Percentiles rank a stretch among this genome's conserved stretches.
Evolutionary conservation across 2,113 vertebrate species (phyloP).

Genomic region (Xiphias gladius): DNA sequence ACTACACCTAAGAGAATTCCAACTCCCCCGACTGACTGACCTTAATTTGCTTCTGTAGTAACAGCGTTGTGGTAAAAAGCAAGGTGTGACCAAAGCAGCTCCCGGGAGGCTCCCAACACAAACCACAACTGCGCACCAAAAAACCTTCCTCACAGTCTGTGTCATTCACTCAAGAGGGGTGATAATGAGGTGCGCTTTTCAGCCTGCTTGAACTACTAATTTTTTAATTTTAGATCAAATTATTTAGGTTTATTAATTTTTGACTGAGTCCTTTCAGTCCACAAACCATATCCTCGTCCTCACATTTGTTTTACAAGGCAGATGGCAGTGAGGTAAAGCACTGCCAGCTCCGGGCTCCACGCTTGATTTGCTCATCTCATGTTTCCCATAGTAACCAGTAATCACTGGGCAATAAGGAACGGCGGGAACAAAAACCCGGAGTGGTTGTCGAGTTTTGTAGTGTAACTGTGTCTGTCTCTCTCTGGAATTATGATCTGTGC

Average conservation of each 20-base stretch:
- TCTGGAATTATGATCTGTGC: constrained; percentile 1
- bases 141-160: not conserved
- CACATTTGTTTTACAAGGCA: constrained; percentile 64
- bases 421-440: constrained; percentile 7
- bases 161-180: not conserved
- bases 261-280: not conserved
- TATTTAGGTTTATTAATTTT: not conserved
- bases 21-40: constrained; percentile 14
- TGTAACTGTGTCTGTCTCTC: not conserved
- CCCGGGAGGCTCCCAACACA: not conserved
- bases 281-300: constrained; percentile 15
- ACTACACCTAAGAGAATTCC: not conserved
- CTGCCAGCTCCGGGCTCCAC: constrained; percentile 61
- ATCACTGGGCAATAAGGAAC: constrained; percentile 40
- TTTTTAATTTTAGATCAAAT: not conserved
- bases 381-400: constrained; percentile 72
- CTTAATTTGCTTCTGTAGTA: constrained; percentile 49
- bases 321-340: constrained; percentile 68
- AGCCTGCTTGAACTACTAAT: not conserved
- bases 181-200: not conserved
- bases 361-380: constrained; percentile 61
- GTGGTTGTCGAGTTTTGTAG: not conserved
- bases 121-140: constrained; percentile 36
- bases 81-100: constrained; percentile 48
- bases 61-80: constrained; percentile 9